phyloP scores from a whole-genome alignment of 2,888 invertebrate species.

The Steinernema scapterisci region DNA sequence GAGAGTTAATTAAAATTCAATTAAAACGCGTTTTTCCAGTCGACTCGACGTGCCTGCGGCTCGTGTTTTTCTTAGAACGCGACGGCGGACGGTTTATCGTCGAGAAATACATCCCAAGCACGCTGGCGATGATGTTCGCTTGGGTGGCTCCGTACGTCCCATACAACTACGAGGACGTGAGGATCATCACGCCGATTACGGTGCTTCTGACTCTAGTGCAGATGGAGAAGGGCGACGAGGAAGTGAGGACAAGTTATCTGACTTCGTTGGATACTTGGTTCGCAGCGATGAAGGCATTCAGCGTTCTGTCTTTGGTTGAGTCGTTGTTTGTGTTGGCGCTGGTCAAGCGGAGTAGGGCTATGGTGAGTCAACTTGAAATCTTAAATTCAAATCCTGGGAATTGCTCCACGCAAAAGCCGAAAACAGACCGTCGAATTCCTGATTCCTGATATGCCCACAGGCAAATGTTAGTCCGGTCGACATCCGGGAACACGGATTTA shows the following conservation, averaged over 20 bases:
- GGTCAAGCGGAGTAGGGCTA: slow-evolving; percentile 60
- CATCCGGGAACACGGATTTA: too few species aligned
- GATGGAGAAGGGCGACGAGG: slow-evolving; percentile 65
- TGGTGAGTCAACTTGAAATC: too few species aligned
- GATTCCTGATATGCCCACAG: too few species aligned
- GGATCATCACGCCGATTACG: slow-evolving; percentile 67
- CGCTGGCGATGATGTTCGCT: slow-evolving; percentile 63
- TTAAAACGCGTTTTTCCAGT: slow-evolving; percentile 45
- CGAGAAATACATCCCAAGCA: slow-evolving; percentile 59
- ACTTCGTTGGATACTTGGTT: slow-evolving; percentile 57
- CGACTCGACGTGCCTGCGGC: slow-evolving; percentile 60
- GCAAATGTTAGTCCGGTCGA: too few species aligned
- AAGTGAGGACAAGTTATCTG: slow-evolving; percentile 55
- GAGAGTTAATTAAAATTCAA: slow-evolving; percentile 15
- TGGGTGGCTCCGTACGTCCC: slow-evolving; percentile 65
- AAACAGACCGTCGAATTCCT: too few species aligned
- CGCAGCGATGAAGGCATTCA: slow-evolving; percentile 53
- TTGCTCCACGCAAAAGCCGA: too few species aligned
- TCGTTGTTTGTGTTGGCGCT: slow-evolving; percentile 59
- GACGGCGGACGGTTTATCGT: slow-evolving; percentile 62
- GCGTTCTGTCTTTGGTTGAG: slow-evolving; percentile 63
- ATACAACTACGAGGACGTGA: slow-evolving; percentile 66
- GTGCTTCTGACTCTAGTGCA: slow-evolving; percentile 65
- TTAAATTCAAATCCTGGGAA: too few species aligned
- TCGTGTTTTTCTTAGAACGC: slow-evolving; percentile 58